Percentiles rank a stretch among this genome's conserved stretches.
These are phyloP conservation scores for Morpho helenor DNA, from an alignment of 2,888 invertebrate genomes.

Conservation along the genomic window DNA sequence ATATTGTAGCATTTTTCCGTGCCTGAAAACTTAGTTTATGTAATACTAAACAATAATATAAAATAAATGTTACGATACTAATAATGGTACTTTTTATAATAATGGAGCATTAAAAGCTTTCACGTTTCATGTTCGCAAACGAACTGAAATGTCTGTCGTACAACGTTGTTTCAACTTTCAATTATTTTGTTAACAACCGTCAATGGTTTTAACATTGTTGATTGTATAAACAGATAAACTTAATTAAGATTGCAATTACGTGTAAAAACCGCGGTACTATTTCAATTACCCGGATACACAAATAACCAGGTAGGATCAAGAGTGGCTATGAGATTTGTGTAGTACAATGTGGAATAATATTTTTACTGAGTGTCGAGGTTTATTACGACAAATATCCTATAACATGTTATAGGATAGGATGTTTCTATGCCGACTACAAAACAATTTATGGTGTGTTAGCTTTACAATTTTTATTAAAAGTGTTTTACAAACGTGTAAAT, in stretches of 20 bases:
- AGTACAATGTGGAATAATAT: neutral
- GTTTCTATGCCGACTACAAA: too few relatives aligned
- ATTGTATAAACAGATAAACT: conserved; percentile 5
- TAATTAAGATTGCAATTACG: conserved; percentile 9
- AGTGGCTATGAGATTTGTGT: conserved; percentile 56
- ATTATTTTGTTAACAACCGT: conserved; percentile 8
- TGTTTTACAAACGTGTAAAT: too few relatives aligned
- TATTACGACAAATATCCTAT: too few relatives aligned
- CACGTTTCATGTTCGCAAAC: neutral
- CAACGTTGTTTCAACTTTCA: conserved; percentile 7
- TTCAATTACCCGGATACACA: conserved; percentile 30
- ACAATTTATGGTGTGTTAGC: too few relatives aligned
- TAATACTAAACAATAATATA: too few relatives aligned
- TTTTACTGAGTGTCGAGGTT: too few relatives aligned
- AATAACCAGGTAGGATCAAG: conserved; percentile 48
- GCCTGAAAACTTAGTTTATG: too few relatives aligned
- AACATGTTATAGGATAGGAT: too few relatives aligned
- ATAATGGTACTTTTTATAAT: neutral
- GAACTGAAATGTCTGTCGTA: conserved; percentile 7
- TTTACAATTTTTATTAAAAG: too few relatives aligned
- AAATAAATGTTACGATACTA: too few relatives aligned
- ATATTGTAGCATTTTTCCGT: too few relatives aligned
- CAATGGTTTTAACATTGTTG: neutral
- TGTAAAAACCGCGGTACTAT: conserved; percentile 24
- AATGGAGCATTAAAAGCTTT: neutral